A percentile compares a stretch with the other conserved stretches of the same genome.
phyloP scores from a whole-genome alignment of 2,113 vertebrate species.

The Albula glossodonta region DNA sequence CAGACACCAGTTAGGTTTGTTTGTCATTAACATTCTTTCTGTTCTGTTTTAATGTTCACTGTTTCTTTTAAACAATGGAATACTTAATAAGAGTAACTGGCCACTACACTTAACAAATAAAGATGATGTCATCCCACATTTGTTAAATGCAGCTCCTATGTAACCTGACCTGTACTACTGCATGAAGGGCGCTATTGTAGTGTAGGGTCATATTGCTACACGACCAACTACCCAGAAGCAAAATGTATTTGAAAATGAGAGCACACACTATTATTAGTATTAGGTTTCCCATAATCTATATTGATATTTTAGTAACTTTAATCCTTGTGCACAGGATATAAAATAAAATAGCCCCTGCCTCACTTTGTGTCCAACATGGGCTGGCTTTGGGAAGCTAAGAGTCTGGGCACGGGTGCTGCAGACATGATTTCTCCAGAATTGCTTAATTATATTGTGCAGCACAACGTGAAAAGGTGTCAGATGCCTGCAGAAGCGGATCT shows the following conservation, averaged over 20 bases:
- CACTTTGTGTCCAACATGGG: neutral
- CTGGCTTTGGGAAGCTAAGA: neutral
- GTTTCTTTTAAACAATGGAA: neutral
- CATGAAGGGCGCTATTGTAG: too few species aligned
- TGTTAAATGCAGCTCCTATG: neutral
- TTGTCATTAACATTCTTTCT: too few species aligned
- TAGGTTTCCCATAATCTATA: neutral
- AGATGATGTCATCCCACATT: neutral
- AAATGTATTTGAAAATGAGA: too few species aligned
- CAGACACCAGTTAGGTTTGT: too few species aligned
- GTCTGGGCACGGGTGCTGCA: conserved; percentile 15
- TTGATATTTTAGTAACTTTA: neutral
- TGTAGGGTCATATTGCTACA: too few species aligned
- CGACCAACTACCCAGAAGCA: too few species aligned
- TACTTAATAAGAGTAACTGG: neutral
- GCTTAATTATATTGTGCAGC: conserved; percentile 72
- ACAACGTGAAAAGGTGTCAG: conserved; percentile 68
- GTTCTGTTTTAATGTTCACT: too few species aligned
- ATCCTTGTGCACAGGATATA: neutral
- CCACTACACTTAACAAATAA: neutral
- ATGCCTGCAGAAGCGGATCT: conserved; percentile 65
- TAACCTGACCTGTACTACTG: too few species aligned
- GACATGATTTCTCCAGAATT: conserved; percentile 49
- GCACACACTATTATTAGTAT: neutral
- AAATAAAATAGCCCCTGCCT: neutral